phyloP scores from a whole-genome alignment of 2,113 vertebrate species.

The Nycticorax nycticorax region DNA sequence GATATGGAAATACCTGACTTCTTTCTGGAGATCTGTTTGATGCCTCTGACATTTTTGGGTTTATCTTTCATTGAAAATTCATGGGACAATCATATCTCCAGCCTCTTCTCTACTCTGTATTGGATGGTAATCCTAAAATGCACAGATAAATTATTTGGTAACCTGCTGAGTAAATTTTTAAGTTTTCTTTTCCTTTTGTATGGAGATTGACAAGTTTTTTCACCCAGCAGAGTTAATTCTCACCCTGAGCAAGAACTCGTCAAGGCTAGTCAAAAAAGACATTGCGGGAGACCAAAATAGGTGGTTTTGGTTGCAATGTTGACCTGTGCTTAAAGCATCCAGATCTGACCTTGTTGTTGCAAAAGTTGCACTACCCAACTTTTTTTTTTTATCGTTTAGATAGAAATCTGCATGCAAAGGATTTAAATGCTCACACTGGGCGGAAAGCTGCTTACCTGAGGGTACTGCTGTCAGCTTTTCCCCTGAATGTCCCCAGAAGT shows the following conservation, averaged over 20 bases:
- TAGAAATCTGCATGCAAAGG: not conserved
- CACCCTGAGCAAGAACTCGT: not conserved
- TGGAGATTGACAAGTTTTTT: not conserved
- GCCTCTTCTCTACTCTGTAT: not conserved
- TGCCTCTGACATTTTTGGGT: not conserved
- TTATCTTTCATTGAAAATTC: not conserved
- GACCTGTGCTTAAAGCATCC: not conserved
- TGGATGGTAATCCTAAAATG: not conserved
- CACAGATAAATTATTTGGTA: not conserved
- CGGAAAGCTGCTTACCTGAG: not conserved
- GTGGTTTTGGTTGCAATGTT: fast-evolving
- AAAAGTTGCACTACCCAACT: not conserved
- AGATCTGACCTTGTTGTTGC: not conserved
- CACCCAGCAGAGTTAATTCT: not conserved
- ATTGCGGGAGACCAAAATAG: fast-evolving
- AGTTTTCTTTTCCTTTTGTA: not conserved
- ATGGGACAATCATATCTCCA: not conserved
- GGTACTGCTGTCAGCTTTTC: not conserved
- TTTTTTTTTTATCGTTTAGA: not conserved
- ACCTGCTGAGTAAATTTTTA: not conserved
- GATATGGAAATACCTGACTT: not conserved
- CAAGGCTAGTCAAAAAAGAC: not conserved
- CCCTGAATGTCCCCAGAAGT: not conserved
- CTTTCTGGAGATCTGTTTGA: not conserved
- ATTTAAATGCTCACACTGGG: fast-evolving